Evolutionary conservation across 2,888 invertebrate species (phyloP).

Genomic region (Polydrusus pterygomalis): DNA sequence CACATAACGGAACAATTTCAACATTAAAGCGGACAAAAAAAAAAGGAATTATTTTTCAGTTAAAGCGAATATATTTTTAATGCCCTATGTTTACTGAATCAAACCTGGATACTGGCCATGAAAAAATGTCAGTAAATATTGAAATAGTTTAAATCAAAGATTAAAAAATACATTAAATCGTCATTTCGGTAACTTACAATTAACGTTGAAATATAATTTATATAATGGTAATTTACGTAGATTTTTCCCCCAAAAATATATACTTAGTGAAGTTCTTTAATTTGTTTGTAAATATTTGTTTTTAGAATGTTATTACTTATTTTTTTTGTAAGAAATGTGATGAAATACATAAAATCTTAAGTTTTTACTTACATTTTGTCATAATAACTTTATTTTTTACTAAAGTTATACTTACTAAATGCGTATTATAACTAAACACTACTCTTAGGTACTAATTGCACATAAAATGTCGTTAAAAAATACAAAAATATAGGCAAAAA

Average conservation of each 20-base stretch:
- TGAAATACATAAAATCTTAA: background rate
- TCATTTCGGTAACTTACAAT: background rate
- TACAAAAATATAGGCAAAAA: background rate
- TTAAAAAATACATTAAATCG: background rate
- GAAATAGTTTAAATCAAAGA: background rate
- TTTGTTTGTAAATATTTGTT: background rate
- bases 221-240: background rate
- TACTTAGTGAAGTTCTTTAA: background rate
- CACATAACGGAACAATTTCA: too few relatives aligned
- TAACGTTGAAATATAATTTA: background rate
- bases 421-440: too few relatives aligned
- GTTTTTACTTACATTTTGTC: too few relatives aligned
- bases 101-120: background rate
- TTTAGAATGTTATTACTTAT: background rate
- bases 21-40: background rate
- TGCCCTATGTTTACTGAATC: background rate
- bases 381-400: too few relatives aligned
- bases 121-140: background rate
- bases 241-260: background rate
- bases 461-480: background rate
- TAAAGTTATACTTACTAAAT: too few relatives aligned
- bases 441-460: background rate
- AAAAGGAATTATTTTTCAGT: background rate
- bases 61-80: background rate
- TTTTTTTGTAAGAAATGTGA: background rate